These are phyloP conservation scores for Rapana venosa DNA, from an alignment of 2,888 invertebrate species.

Conservation along the genomic window DNA sequence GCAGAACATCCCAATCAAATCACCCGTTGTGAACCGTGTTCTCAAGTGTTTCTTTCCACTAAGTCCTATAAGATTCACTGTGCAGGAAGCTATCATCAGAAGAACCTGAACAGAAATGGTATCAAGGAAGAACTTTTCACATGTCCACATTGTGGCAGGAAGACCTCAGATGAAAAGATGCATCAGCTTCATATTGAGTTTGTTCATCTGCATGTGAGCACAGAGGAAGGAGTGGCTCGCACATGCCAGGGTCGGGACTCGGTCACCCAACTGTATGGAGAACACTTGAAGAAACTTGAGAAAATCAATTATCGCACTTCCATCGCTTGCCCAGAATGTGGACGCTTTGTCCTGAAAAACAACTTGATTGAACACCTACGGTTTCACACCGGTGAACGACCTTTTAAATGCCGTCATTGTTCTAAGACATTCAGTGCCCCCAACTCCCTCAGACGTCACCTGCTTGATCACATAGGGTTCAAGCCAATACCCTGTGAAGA, in stretches of 20 bases:
- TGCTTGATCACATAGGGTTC: constrained; percentile 68
- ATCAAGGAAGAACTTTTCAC: constrained; percentile 52
- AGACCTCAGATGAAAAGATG: constrained; percentile 67
- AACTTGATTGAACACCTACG: constrained; percentile 71
- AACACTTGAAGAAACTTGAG: constrained; percentile 56
- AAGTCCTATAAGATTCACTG: constrained; percentile 69
- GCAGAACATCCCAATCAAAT: constrained; percentile 66
- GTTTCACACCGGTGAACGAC: constrained; percentile 67
- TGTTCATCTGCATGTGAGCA: constrained; percentile 64
- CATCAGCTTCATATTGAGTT: constrained; percentile 68
- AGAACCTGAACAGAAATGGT: constrained; percentile 57
- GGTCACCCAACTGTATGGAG: constrained; percentile 60
- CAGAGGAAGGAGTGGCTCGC: constrained; percentile 62
- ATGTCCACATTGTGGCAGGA: constrained; percentile 70
- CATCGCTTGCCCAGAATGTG: constrained; percentile 70
- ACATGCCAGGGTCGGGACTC: constrained; percentile 61
- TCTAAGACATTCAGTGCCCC: constrained; percentile 64
- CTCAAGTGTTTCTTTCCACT: constrained; percentile 64
- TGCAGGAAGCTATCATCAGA: constrained; percentile 66
- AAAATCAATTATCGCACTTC: constrained; percentile 53
- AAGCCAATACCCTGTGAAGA: constrained; percentile 66
- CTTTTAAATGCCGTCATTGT: constrained; percentile 71
- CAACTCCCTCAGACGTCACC: constrained; percentile 68
- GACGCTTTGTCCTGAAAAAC: constrained; percentile 61
- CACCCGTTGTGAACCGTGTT: constrained; percentile 68